Evolutionary conservation across 1,140 invertebrate genomes (phyloP).

Genomic region (Euura lappo): DNA sequence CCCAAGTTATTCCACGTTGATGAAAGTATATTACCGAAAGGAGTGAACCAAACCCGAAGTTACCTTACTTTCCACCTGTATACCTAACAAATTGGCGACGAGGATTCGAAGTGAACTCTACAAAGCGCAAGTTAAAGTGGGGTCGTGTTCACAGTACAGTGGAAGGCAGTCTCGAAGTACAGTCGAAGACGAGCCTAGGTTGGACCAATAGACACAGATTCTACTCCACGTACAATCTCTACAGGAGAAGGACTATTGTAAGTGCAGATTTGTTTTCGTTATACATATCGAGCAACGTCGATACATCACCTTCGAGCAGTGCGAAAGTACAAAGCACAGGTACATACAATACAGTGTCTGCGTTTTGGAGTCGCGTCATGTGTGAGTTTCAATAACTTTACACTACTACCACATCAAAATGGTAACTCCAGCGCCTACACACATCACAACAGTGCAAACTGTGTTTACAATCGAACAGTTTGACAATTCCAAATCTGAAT

Average conservation of each 20-base stretch:
- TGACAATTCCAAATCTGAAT: neutral
- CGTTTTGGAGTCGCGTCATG: too few relatives aligned
- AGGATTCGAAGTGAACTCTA: neutral
- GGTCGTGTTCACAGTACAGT: too few relatives aligned
- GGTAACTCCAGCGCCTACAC: neutral
- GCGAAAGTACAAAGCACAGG: neutral
- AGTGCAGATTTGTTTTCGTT: too few relatives aligned
- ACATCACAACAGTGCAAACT: slow-evolving; percentile 8
- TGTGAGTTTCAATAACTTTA: neutral
- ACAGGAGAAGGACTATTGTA: neutral
- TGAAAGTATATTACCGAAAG: too few relatives aligned
- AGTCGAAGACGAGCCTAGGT: neutral
- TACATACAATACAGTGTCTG: neutral
- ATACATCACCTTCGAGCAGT: neutral
- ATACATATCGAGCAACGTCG: too few relatives aligned
- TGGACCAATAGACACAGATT: slow-evolving; percentile 3
- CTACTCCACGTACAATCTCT: neutral
- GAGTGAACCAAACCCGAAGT: too few relatives aligned
- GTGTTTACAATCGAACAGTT: slow-evolving; percentile 14
- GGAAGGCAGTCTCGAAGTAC: neutral
- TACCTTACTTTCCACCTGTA: neutral
- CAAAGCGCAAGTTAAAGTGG: too few relatives aligned
- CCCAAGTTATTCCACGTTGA: too few relatives aligned
- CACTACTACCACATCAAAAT: neutral
- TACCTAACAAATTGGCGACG: slow-evolving; percentile 16